Conservation (phyloP, 1,140 invertebrate species). For the Akabosia matsudoensis region DNA sequence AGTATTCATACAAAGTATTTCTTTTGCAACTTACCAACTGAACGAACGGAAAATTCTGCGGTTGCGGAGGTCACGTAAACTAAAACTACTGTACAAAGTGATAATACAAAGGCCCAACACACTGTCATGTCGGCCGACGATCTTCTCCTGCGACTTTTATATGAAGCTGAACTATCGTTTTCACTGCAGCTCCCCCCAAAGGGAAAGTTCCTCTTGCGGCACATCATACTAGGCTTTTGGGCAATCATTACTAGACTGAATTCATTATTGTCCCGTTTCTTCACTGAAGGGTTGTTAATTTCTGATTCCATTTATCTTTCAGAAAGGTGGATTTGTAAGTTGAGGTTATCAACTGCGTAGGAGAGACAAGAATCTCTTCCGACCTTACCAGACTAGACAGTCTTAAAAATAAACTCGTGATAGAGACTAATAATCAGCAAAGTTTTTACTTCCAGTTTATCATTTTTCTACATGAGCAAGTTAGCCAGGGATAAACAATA, state of each 20-base stretch:
- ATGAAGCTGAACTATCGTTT: constrained; percentile 5
- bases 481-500: too few relatives aligned
- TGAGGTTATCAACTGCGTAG: too few relatives aligned
- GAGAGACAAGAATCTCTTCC: too few relatives aligned
- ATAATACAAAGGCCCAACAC: background rate
- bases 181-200: constrained; percentile 9
- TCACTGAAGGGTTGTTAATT: background rate
- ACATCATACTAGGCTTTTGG: background rate
- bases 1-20: too few relatives aligned
- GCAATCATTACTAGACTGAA: background rate
- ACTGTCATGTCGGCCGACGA: background rate
- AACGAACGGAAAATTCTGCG: constrained; percentile 13
- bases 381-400: background rate
- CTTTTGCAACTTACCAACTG: constrained; percentile 21
- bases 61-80: background rate
- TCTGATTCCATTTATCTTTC: background rate
- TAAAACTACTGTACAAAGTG: background rate
- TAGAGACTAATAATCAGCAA: too few relatives aligned
- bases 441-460: too few relatives aligned
- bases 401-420: too few relatives aligned
- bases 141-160: constrained; percentile 16
- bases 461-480: too few relatives aligned
- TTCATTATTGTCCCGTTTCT: background rate
- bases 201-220: constrained; percentile 4
- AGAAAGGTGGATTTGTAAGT: too few relatives aligned